Base-by-base conservation (phyloP, 2,888 invertebrate genomes). In the Malachius bipustulatus region DNA sequence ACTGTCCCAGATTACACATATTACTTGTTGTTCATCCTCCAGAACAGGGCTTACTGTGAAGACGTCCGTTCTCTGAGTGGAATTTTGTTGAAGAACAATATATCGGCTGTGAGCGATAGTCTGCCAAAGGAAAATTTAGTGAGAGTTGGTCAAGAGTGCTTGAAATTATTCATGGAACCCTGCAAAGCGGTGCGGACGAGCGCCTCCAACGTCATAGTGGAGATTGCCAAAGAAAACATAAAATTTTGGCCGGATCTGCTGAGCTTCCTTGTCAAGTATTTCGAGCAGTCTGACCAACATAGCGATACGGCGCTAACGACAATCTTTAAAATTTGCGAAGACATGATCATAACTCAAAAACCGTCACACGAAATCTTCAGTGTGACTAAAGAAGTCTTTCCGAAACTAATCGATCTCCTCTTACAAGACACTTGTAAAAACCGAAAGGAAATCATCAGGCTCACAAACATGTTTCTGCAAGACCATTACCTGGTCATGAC, bases 271-370 rank as follows among this genome's bases (percentile, higher is more conserved):
- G 87, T 90, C 58, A 81, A 82, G 54, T 82, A 90, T 77, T 73
- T 98, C 16, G 93, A 94, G 55, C 59, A 65, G 64, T 88, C 89
- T 8, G 88, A 96, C 62, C 88, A 89, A 56, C 78, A 90, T 50
- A 89, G 91, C 60, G 96, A 97, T 76, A 94, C 96, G 51, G 88
- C 97, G 27, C 89, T 98, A 65, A 93, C 93, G 48, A 94, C 97
- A 8, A 62, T 98, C 44, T 94, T 97, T 63, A 97, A 97, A 64
- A 93, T 98, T 35, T 98, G 97, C 64, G 98, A 98, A 68, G 98
- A 98, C 29, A 36, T 55, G 60, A 90, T 90, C 16, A 49, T 41
- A 26, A 47, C 46, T 30, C 52, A 52, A 24, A 55, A 54, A 42
- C 34, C 49, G 4, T 52, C 53, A 35, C 52, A 55, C 14, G 55